Evolutionary conservation across 2,797 vertebrate species (phyloP).

Genomic region (Semotilus atromaculatus): DNA sequence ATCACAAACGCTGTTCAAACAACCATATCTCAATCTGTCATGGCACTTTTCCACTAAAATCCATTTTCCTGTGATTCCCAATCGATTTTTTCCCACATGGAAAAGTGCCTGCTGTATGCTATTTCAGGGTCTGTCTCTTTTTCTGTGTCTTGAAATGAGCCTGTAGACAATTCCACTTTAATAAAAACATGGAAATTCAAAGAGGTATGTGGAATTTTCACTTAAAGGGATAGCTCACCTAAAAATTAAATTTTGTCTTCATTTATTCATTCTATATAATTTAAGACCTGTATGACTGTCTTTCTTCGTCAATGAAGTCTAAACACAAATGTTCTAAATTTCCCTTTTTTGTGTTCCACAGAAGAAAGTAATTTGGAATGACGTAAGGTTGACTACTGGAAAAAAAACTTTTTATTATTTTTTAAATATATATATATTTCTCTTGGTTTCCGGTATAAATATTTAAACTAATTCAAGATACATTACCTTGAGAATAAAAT

Average conservation of each 20-base stretch:
- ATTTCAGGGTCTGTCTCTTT: slow-evolving; percentile 18
- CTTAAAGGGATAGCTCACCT: background rate
- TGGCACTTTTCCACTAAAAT: background rate
- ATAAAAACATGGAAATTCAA: slow-evolving; percentile 13
- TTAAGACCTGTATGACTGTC: background rate
- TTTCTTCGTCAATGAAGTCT: background rate
- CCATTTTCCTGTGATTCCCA: background rate
- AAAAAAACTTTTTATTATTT: too few relatives aligned
- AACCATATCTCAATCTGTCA: background rate
- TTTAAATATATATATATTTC: too few relatives aligned
- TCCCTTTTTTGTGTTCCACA: too few relatives aligned
- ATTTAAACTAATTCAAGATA: too few relatives aligned
- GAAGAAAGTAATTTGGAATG: too few relatives aligned
- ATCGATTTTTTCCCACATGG: background rate
- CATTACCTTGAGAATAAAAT: too few relatives aligned
- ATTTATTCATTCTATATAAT: background rate
- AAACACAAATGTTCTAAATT: too few relatives aligned
- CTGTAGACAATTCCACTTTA: background rate
- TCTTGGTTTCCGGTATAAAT: too few relatives aligned
- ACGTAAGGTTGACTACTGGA: too few relatives aligned
- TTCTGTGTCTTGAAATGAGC: slow-evolving; percentile 17
- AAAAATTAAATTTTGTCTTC: too few relatives aligned
- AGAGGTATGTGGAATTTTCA: background rate
- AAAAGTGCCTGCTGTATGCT: slow-evolving; percentile 9
- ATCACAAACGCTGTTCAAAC: background rate